Conservation (phyloP, 2,797 vertebrate genomes). For the Aselliscus stoliczkanus region DNA sequence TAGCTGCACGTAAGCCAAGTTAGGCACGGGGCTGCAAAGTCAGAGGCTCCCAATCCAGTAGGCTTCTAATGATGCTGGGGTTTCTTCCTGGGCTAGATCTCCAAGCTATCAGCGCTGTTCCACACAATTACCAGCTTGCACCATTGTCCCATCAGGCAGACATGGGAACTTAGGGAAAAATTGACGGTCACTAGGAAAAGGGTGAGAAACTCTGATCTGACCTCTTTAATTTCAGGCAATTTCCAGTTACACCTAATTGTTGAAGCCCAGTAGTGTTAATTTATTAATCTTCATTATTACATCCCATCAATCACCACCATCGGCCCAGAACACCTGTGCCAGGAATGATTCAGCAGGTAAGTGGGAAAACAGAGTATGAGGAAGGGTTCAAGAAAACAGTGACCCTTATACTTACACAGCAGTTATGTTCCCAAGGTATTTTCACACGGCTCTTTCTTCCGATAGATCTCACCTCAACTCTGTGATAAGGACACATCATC, state of each 20-base stretch:
- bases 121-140: background rate
- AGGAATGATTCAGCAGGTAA: background rate
- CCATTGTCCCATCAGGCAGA: background rate
- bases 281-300: background rate
- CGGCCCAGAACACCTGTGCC: background rate
- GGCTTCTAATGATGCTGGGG: background rate
- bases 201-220: background rate
- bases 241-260: background rate
- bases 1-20: background rate
- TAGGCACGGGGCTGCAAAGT: background rate
- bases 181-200: background rate
- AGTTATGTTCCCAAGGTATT: background rate
- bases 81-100: background rate
- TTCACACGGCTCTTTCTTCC: background rate
- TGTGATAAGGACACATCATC: background rate
- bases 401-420: background rate
- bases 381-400: background rate
- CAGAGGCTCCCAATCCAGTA: background rate
- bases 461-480: background rate
- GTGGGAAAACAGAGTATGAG: background rate
- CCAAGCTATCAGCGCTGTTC: background rate
- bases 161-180: background rate
- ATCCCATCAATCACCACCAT: background rate
- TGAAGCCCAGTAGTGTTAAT: background rate
- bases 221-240: background rate